Evolutionary conservation across 2,888 invertebrate species (phyloP).

Genomic region (Lasioglossum marginatum): DNA sequence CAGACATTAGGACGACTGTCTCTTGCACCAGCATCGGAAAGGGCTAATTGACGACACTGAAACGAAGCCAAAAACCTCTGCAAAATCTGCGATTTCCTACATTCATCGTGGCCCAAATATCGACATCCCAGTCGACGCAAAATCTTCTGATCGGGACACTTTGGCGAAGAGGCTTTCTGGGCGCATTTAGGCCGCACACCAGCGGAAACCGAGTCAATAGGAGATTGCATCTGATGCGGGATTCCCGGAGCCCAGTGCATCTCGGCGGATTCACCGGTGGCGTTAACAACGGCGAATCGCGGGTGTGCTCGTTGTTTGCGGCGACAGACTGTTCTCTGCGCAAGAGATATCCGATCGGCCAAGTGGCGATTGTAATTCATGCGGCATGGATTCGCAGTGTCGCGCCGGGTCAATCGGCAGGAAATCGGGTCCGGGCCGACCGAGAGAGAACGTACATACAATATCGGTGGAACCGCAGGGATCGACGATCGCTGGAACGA

Average conservation of each 20-base stretch:
- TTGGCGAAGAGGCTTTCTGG: neutral
- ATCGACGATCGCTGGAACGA: slow-evolving; percentile 64
- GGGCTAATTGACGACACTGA: neutral
- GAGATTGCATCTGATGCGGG: neutral
- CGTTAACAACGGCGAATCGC: neutral
- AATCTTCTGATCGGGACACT: neutral
- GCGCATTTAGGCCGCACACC: neutral
- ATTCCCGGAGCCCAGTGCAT: slow-evolving; percentile 1
- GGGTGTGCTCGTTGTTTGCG: neutral
- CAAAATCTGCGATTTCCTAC: neutral
- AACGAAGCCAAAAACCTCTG: neutral
- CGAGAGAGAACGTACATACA: slow-evolving; percentile 13
- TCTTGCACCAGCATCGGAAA: neutral
- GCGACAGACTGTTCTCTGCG: neutral
- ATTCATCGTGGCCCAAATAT: neutral
- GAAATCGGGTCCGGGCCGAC: slow-evolving; percentile 3
- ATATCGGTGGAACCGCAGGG: slow-evolving; percentile 46
- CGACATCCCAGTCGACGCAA: neutral
- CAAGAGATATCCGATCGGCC: neutral
- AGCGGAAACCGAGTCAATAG: slow-evolving; percentile 5
- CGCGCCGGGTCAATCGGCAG: neutral
- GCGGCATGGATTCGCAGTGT: slow-evolving; percentile 4
- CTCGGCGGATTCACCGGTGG: neutral
- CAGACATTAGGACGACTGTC: neutral
- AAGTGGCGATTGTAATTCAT: slow-evolving; percentile 24